These are phyloP conservation scores for Synergus itoensis DNA, from an alignment of 2,888 invertebrate species.

Conservation along the genomic window DNA sequence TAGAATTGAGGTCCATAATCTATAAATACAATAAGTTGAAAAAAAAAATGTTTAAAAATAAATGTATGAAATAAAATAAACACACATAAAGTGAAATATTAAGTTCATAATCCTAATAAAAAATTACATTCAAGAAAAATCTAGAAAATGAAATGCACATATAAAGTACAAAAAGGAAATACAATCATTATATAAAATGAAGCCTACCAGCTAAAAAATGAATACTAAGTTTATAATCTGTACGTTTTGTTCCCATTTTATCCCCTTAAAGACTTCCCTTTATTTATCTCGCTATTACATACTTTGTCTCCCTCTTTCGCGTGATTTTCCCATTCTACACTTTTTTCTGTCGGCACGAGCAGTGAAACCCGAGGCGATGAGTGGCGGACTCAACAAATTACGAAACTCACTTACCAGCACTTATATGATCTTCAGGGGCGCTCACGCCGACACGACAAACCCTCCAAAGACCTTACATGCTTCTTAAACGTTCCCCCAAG, in stretches of 20 bases:
- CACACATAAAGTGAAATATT: not conserved
- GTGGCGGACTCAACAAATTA: constrained; percentile 61
- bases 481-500: constrained; percentile 50
- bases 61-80: not conserved
- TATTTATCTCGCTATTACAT: constrained; percentile 15
- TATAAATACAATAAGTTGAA: not conserved
- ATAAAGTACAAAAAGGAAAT: no score
- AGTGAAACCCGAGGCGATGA: constrained; percentile 57
- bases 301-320: not conserved
- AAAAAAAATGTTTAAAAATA: not conserved
- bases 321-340: constrained; percentile 32
- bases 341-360: constrained; percentile 28
- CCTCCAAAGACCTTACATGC: constrained; percentile 50
- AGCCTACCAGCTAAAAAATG: not conserved
- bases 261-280: not conserved
- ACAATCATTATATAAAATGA: no score
- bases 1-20: no score
- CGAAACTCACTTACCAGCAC: constrained; percentile 60
- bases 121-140: no score
- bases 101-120: no score
- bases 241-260: not conserved
- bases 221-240: not conserved
- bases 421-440: constrained; percentile 55
- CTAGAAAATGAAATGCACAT: no score
- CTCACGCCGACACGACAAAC: constrained; percentile 49